Percentiles rank a stretch among this genome's conserved stretches.
Evolutionary conservation across 2,797 vertebrate genomes (phyloP).

Genomic region (Nannoperca obscura): DNA sequence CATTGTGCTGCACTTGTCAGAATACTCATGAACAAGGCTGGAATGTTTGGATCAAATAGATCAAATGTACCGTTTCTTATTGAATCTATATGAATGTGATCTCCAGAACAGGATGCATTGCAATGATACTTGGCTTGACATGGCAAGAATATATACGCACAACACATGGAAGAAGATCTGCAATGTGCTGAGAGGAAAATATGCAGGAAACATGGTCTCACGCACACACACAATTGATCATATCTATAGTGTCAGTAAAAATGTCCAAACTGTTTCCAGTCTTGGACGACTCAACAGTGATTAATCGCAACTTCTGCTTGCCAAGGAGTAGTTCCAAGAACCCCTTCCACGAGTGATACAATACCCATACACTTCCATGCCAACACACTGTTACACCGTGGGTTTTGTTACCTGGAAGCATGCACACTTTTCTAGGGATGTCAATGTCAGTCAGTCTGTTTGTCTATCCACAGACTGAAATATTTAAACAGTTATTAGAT

Average conservation of each 20-base stretch:
- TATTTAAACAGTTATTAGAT: not conserved
- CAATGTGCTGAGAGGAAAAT: conserved; percentile 52
- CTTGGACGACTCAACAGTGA: not conserved
- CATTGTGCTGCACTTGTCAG: not conserved
- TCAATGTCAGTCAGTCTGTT: not conserved
- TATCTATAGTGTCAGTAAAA: not conserved
- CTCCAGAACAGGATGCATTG: conserved; percentile 8
- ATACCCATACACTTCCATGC: not conserved
- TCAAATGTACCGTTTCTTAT: not conserved
- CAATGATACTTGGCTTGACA: conserved; percentile 8
- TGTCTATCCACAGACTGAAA: not conserved
- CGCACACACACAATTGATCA: conserved; percentile 10
- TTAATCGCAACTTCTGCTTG: not conserved
- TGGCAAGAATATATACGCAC: conserved; percentile 2
- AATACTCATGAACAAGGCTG: not conserved
- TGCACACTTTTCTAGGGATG: not conserved
- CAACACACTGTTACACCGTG: not conserved
- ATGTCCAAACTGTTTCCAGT: conserved; percentile 18
- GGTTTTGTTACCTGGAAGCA: not conserved
- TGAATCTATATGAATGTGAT: not conserved
- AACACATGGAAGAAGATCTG: conserved; percentile 38
- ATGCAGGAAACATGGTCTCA: conserved; percentile 38
- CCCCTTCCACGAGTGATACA: not conserved
- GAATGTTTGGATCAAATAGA: not conserved
- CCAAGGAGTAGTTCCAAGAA: not conserved